Conservation (phyloP, 23 tunicate genomes). For the Clavelina lepadiformis region DNA sequence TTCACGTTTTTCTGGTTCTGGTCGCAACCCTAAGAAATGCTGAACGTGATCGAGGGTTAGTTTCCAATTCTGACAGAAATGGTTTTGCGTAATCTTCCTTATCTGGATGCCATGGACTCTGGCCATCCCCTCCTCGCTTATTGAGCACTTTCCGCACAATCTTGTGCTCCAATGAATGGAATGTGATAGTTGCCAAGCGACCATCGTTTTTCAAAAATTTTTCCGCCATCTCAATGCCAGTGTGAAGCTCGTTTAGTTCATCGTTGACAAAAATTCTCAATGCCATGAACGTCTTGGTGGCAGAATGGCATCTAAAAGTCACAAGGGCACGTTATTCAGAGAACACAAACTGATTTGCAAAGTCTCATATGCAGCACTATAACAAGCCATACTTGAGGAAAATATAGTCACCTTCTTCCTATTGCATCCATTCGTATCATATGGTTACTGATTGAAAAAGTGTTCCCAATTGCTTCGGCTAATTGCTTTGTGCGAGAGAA, state of each 20-base stretch:
- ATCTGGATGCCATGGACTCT: no score
- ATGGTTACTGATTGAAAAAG: slow-evolving; percentile 24
- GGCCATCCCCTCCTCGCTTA: neutral
- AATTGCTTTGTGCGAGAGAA: slow-evolving; percentile 40
- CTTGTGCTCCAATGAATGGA: slow-evolving; percentile 73
- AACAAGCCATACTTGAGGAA: neutral
- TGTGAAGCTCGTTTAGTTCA: slow-evolving; percentile 70
- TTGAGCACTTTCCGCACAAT: neutral
- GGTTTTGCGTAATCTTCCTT: slow-evolving; percentile 1
- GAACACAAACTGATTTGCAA: neutral
- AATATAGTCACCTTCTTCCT: slow-evolving; percentile 44
- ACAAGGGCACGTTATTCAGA: neutral
- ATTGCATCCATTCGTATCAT: slow-evolving; percentile 29
- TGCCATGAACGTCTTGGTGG: slow-evolving; percentile 91
- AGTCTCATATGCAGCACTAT: neutral
- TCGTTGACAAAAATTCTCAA: slow-evolving; percentile 80
- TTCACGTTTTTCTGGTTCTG: slow-evolving; percentile 2
- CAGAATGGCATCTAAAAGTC: slow-evolving; percentile 47
- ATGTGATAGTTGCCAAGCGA: slow-evolving; percentile 35
- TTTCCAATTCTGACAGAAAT: slow-evolving; percentile 22
- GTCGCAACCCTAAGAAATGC: slow-evolving; percentile 63
- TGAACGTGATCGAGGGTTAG: slow-evolving; percentile 67
- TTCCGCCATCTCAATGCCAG: slow-evolving; percentile 43
- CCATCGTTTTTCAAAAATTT: slow-evolving; percentile 52
- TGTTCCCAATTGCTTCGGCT: slow-evolving; percentile 46